Conservation (phyloP, 2,888 invertebrate species). For the Eudasyphora cyanicolor region DNA sequence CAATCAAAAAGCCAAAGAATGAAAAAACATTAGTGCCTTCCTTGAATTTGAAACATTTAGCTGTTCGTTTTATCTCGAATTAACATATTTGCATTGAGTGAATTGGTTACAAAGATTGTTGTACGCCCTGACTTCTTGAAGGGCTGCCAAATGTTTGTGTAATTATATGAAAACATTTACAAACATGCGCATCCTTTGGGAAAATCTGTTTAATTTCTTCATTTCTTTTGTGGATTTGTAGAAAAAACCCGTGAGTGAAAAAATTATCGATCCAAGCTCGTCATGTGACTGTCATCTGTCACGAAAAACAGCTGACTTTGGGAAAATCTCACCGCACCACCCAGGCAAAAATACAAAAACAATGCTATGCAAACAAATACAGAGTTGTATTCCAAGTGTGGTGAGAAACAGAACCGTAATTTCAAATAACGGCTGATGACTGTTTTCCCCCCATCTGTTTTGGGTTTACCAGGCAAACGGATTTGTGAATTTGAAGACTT, state of each 20-base stretch:
- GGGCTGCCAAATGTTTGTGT: conserved; percentile 11
- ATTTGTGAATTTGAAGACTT: background rate
- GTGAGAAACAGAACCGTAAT: background rate
- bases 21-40: background rate
- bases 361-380: background rate
- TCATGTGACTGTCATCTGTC: conserved; percentile 80
- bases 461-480: background rate
- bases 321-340: conserved; percentile 69
- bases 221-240: conserved; percentile 20
- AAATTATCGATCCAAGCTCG: conserved; percentile 78
- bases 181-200: conserved; percentile 53
- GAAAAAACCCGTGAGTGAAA: conserved; percentile 76
- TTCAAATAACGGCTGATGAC: conserved; percentile 20
- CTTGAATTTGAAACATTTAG: conserved; percentile 2
- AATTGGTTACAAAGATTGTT: conserved; percentile 14
- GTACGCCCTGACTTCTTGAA: background rate
- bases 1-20: conserved; percentile 43
- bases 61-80: conserved; percentile 21
- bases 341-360: conserved; percentile 6
- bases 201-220: conserved; percentile 52
- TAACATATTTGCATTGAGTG: background rate
- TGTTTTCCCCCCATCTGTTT: no score
- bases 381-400: conserved; percentile 41
- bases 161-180: conserved; percentile 42
- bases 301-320: conserved; percentile 79